Conservation (phyloP, 92 coral and sea anemone species). For the Plumapathes pennacea region DNA sequence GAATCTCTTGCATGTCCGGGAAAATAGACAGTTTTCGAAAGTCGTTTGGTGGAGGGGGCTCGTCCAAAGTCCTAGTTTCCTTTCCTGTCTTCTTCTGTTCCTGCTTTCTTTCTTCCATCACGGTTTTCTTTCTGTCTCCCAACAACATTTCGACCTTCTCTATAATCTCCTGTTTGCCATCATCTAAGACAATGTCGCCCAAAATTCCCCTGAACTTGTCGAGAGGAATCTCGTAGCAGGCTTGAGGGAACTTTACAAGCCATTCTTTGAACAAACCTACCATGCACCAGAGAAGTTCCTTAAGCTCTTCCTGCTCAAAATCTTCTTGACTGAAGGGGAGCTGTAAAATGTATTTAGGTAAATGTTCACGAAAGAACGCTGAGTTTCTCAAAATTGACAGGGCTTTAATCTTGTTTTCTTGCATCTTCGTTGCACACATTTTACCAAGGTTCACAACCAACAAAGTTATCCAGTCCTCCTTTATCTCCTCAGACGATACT, state of each 20-base stretch:
- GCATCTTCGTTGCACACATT: slow-evolving; percentile 68
- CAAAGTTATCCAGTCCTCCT: slow-evolving; percentile 71
- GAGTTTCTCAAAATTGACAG: slow-evolving; percentile 67
- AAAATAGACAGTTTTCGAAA: slow-evolving; percentile 64
- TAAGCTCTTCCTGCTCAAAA: slow-evolving; percentile 31
- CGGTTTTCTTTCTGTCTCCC: slow-evolving; percentile 41
- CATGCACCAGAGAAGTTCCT: slow-evolving; percentile 37
- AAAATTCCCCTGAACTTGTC: slow-evolving; percentile 55
- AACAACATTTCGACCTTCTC: slow-evolving; percentile 41
- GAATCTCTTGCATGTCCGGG: slow-evolving; percentile 66
- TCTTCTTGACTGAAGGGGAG: slow-evolving; percentile 60
- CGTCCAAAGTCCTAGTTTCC: slow-evolving; percentile 21
- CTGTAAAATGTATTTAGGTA: slow-evolving; percentile 70
- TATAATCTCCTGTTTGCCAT: slow-evolving; percentile 11
- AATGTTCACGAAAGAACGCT: slow-evolving; percentile 36
- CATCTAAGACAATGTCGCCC: slow-evolving; percentile 24
- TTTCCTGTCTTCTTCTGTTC: slow-evolving; percentile 9
- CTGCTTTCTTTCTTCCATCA: slow-evolving; percentile 42
- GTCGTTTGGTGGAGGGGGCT: slow-evolving; percentile 76
- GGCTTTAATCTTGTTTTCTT: slow-evolving; percentile 60
- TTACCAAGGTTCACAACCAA: slow-evolving; percentile 57
- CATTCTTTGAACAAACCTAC: slow-evolving; percentile 68
- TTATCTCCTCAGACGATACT: slow-evolving; percentile 42
- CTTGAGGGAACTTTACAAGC: slow-evolving; percentile 64
- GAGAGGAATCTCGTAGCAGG: slow-evolving; percentile 62